Evolutionary conservation across 2,113 vertebrate species (phyloP).

Genomic region (Odontophorus gujanensis): DNA sequence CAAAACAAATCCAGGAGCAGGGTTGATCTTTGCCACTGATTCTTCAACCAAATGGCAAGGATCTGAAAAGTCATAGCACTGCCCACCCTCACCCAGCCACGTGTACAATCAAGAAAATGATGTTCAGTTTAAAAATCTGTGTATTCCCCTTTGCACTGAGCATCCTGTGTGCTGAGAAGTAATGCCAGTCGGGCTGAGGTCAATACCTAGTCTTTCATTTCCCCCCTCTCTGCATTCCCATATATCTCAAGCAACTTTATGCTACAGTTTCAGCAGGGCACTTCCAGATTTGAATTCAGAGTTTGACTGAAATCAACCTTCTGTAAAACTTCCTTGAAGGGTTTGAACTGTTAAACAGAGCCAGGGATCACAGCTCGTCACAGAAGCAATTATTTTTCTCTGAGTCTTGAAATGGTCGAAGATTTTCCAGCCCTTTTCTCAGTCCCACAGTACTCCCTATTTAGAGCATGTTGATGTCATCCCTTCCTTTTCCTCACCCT

Average conservation of each 20-base stretch:
- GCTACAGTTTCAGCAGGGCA: neutral
- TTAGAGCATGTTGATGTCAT: conserved; percentile 33
- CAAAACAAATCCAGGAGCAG: neutral
- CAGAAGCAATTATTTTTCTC: conserved; percentile 39
- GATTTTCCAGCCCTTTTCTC: neutral
- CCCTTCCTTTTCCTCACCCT: conserved; percentile 32
- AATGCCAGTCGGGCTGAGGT: neutral
- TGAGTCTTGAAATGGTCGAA: conserved; percentile 10
- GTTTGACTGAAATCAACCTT: conserved; percentile 6
- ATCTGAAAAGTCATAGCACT: neutral
- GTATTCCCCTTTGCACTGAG: neutral
- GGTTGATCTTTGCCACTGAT: neutral
- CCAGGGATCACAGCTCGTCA: conserved; percentile 31
- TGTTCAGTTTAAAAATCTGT: neutral
- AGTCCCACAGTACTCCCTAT: neutral
- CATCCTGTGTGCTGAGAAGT: neutral
- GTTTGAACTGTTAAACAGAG: conserved; percentile 9
- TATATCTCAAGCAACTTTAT: neutral
- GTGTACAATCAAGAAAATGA: neutral
- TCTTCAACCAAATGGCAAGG: neutral
- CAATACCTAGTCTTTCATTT: neutral
- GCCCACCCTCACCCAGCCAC: neutral
- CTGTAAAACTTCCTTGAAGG: conserved; percentile 48
- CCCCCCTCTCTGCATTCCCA: rapidly evolving
- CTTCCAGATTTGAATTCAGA: neutral